These are phyloP conservation scores for Gobius niger DNA, from an alignment of 2,113 vertebrate species.

Conservation along the genomic window DNA sequence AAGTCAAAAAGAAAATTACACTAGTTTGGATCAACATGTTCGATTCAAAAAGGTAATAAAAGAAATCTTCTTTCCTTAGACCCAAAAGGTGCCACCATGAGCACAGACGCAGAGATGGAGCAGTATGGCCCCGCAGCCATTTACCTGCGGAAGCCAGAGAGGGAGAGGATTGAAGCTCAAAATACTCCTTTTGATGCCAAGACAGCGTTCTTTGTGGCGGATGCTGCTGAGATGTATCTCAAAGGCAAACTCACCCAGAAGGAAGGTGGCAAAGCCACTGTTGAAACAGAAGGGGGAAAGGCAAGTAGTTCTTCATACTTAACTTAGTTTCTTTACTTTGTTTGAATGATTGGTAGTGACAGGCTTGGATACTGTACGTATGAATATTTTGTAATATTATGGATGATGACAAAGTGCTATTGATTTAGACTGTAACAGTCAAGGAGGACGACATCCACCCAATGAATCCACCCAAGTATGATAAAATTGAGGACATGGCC, in stretches of 20 bases:
- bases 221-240: conserved; percentile 54
- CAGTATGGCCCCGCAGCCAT: conserved; percentile 28
- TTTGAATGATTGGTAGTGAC: too few species aligned
- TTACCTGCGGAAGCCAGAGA: conserved; percentile 41
- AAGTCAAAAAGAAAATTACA: not conserved
- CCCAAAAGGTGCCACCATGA: conserved; percentile 37
- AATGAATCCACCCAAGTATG: conserved; percentile 80
- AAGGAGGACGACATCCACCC: not conserved
- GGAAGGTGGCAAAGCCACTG: conserved; percentile 62
- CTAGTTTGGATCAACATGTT: not conserved
- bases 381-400: not conserved
- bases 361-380: too few species aligned
- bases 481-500: conserved; percentile 82
- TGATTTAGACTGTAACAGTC: not conserved
- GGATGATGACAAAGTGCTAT: not conserved
- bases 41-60: not conserved
- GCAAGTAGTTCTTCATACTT: conserved; percentile 10
- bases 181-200: conserved; percentile 63
- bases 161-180: conserved; percentile 50
- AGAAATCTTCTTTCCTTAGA: not conserved
- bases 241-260: conserved; percentile 58
- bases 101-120: conserved; percentile 34
- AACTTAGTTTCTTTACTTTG: not conserved
- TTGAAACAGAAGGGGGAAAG: conserved; percentile 41
- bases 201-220: conserved; percentile 51